Base-by-base conservation (phyloP, 2,113 vertebrate species). In the Catharus minimus region DNA sequence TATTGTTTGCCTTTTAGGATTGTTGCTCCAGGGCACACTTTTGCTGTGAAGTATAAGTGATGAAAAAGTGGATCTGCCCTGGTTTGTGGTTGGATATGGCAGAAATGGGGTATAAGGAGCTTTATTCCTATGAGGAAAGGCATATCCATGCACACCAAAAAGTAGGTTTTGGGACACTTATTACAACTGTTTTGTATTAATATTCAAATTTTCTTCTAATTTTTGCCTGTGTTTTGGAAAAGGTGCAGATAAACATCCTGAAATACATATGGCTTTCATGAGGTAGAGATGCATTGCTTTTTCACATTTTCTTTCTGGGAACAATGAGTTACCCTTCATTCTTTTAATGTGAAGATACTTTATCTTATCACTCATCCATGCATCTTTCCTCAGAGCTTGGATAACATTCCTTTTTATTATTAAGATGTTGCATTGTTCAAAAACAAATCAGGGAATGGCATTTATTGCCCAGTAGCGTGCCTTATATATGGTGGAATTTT, bases 331-430 rank as follows among this genome's bases (percentile, higher is more conserved):
- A 68, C 50, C 23, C 84, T 84, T 92, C 53, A 6, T 82, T 72
- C 53, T 81, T 90, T 57, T 88, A 79, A n/a, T 82, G 46, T 82
- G 41, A 60, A 90, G 69, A 61, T 84, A 43, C 71, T 92, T 94
- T 67, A 69, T 86, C 67, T 85, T 91, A 82, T 92, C 86, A 82
- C 61, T 95, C 89, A 93, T 78, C 49, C 32, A 3, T 2, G 3
- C 55, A 58, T 92, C 86, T 92, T 95, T 95, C 80, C 61, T 92
- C 89, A 68, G 62, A 90, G 62, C 82, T 81, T 75, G 66, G 53
- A 23, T 92, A 89, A 41, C 71, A 87, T 92, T 89, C 86, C 78
- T 91, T 94, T 79, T 82, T 46, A 76, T 94, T 80, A 88, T 78
- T 93, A 84, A 78, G 66, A 68, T 49, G 65, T 86, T 92, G 47